phyloP scores from a whole-genome alignment of 2,888 invertebrate genomes.

The Xylocampa areola region DNA sequence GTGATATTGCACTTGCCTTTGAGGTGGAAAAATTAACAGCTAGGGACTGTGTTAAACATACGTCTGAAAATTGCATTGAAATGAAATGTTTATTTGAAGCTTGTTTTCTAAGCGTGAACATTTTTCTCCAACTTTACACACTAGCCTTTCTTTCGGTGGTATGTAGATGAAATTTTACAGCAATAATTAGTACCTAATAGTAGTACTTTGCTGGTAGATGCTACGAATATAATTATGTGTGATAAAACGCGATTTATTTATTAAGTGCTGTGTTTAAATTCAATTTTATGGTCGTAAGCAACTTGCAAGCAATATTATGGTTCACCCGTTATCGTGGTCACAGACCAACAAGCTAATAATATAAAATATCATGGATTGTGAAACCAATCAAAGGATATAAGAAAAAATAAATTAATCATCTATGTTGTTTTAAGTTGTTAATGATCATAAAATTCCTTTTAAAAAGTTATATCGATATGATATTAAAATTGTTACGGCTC shows the following conservation, averaged over 20 bases:
- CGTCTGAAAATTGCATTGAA: constrained; percentile 48
- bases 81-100: constrained; percentile 31
- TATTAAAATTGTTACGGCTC: constrained; percentile 87
- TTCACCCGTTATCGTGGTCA: constrained; percentile 48
- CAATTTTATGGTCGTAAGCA: constrained; percentile 68
- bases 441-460: constrained; percentile 71
- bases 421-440: constrained; percentile 61
- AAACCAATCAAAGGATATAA: constrained; percentile 21
- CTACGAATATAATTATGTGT: constrained; percentile 84
- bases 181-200: constrained; percentile 88
- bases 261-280: constrained; percentile 69
- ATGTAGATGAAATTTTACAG: constrained; percentile 85
- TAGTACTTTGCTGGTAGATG: constrained; percentile 86
- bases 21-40: constrained; percentile 21
- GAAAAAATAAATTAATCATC: constrained; percentile 16
- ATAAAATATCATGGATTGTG: constrained; percentile 16
- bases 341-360: constrained; percentile 41
- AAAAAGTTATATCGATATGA: constrained; percentile 84
- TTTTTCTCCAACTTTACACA: constrained; percentile 63
- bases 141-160: constrained; percentile 87
- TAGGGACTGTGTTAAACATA: constrained; percentile 63
- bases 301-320: constrained; percentile 51
- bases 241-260: constrained; percentile 83
- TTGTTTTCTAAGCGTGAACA: constrained; percentile 49
- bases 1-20: constrained; percentile 45